Evolutionary conservation across 2,797 vertebrate species (phyloP).

Genomic region (Mormyrops boulengeri): DNA sequence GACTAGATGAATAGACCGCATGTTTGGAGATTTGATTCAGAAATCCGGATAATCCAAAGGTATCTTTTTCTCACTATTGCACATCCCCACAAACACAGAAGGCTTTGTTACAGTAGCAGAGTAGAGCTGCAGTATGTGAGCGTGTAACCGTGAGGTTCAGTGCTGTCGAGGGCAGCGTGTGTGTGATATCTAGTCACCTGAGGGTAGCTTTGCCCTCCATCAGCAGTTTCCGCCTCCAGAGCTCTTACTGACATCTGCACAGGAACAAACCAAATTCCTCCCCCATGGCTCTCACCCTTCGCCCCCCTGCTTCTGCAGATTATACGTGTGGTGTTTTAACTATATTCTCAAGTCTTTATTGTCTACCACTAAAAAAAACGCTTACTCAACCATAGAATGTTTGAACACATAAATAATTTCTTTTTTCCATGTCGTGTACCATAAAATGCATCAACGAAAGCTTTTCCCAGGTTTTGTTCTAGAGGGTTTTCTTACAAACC

Average conservation of each 20-base stretch:
- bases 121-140: background rate
- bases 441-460: background rate
- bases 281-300: constrained; percentile 7
- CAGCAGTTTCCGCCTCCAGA: constrained; percentile 19
- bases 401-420: background rate
- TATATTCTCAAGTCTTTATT: background rate
- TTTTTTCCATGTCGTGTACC: background rate
- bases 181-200: background rate
- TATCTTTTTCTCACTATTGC: background rate
- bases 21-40: background rate
- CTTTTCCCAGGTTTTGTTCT: background rate
- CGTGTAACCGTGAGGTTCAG: background rate
- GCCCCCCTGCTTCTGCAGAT: constrained; percentile 13
- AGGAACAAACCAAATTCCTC: constrained; percentile 26
- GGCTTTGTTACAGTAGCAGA: background rate
- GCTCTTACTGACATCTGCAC: background rate
- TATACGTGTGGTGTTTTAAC: background rate
- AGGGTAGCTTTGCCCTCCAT: constrained; percentile 20
- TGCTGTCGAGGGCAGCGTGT: background rate
- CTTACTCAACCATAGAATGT: background rate
- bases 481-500: background rate
- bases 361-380: background rate
- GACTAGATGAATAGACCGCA: background rate
- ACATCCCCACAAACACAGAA: background rate
- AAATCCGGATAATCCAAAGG: background rate